Conservation (phyloP, 1,140 invertebrate species). For the Brachionus paranguensis region DNA sequence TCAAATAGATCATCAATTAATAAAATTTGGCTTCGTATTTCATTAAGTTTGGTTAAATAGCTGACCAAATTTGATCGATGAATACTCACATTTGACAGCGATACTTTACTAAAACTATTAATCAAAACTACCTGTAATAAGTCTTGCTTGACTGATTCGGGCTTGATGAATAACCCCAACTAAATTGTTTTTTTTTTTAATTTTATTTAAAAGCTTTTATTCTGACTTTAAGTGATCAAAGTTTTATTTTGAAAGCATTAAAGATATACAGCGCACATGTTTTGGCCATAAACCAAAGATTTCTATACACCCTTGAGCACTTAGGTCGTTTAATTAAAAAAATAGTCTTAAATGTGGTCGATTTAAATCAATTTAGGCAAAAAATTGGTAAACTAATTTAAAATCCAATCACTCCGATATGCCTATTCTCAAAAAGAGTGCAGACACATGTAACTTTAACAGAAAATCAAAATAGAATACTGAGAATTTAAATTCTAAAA, state of each 20-base stretch:
- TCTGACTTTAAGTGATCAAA: not conserved
- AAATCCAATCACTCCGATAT: not conserved
- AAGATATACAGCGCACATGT: conserved; percentile 6
- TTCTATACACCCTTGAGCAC: not conserved
- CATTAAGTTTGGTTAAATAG: not conserved
- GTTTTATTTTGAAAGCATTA: not conserved
- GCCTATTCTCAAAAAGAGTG: not conserved
- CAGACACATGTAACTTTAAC: no score
- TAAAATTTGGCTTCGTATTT: not conserved
- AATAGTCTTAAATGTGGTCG: not conserved
- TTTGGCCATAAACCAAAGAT: not conserved
- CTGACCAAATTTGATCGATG: not conserved
- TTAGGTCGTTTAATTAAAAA: not conserved
- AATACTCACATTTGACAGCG: not conserved
- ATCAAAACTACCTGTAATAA: conserved; percentile 9
- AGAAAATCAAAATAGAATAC: no score
- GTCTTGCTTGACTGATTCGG: not conserved
- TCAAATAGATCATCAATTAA: not conserved
- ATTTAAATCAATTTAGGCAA: conserved; percentile 2
- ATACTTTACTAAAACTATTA: not conserved
- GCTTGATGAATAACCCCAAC: not conserved
- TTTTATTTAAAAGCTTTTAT: not conserved
- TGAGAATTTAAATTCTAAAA: no score
- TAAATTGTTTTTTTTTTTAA: not conserved
- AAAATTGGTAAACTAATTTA: not conserved